These are phyloP conservation scores for Euthynnus affinis DNA, from an alignment of 2,797 vertebrate species.

Conservation along the genomic window DNA sequence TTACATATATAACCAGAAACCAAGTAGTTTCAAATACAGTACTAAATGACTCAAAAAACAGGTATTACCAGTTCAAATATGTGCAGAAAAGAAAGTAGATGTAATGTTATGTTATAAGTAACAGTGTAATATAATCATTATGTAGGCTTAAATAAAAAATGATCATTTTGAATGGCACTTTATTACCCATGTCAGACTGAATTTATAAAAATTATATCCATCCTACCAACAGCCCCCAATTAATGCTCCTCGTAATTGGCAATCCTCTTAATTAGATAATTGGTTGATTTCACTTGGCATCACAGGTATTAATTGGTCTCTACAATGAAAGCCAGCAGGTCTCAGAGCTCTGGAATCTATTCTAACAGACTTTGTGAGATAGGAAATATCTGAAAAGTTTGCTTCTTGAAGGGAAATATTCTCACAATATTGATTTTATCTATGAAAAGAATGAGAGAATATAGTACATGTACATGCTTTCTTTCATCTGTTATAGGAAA, in stretches of 20 bases:
- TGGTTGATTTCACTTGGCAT: conserved; percentile 51
- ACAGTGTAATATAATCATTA: neutral
- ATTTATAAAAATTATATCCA: conserved; percentile 1
- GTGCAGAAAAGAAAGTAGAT: neutral
- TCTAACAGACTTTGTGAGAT: neutral
- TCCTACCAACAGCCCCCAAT: conserved; percentile 6
- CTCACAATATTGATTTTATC: neutral
- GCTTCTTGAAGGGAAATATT: neutral
- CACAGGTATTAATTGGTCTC: conserved; percentile 34
- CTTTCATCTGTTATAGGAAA: too few species aligned
- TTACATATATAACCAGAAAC: too few species aligned
- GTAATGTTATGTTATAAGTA: neutral
- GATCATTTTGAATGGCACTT: too few species aligned
- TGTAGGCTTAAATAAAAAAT: neutral
- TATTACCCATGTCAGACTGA: neutral
- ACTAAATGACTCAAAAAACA: neutral
- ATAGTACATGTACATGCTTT: neutral
- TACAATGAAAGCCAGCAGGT: conserved; percentile 34
- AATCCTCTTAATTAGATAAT: conserved; percentile 46
- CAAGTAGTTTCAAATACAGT: neutral
- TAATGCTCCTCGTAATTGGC: conserved; percentile 43
- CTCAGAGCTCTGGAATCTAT: neutral
- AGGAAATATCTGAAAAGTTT: conserved; percentile 6
- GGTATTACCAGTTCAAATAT: neutral
- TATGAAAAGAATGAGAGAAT: neutral